Percentiles rank a stretch among this genome's conserved stretches.
Conservation (phyloP, 2,888 invertebrate genomes). For the Orthonychiurus folsomi region DNA sequence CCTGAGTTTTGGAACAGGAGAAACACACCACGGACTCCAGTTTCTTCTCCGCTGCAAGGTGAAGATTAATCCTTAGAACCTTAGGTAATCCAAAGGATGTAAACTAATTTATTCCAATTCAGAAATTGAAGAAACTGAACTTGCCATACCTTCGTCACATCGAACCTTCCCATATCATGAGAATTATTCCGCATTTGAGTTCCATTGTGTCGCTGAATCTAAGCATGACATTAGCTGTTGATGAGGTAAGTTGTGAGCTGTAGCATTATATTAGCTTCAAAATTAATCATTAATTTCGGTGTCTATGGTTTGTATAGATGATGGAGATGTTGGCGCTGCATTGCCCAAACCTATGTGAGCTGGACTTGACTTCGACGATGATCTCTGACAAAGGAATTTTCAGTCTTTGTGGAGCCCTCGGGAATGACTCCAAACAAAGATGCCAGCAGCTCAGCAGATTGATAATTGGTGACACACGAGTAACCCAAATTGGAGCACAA, state of each 20-base stretch:
- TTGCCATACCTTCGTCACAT: conserved; percentile 42
- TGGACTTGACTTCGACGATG: conserved; percentile 42
- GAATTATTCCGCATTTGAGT: conserved; percentile 40
- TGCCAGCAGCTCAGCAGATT: conserved; percentile 41
- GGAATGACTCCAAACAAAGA: conserved; percentile 33
- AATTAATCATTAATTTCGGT: conserved; percentile 1
- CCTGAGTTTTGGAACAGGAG: conserved; percentile 40
- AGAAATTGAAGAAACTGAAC: conserved; percentile 41
- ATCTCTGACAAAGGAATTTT: conserved; percentile 42
- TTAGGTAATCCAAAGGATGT: not conserved
- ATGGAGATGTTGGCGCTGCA: conserved; percentile 41
- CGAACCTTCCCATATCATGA: conserved; percentile 41
- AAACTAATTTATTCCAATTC: conserved; percentile 12
- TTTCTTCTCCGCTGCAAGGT: conserved; percentile 42
- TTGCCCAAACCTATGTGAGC: conserved; percentile 41
- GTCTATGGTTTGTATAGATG: conserved; percentile 33
- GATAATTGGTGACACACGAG: conserved; percentile 41
- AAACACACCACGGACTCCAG: conserved; percentile 40
- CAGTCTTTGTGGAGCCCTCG: conserved; percentile 39
- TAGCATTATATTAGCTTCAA: not conserved
- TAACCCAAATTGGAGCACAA: conserved; percentile 41
- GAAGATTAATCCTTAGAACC: conserved; percentile 17
- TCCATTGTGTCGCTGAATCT: conserved; percentile 41
- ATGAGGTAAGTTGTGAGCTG: conserved; percentile 40
- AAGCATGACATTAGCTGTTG: conserved; percentile 43